Evolutionary conservation across 2,113 vertebrate genomes (phyloP), one percentile per base, ranked within the genome.

Genomic region (Arothron firmamentum): DNA sequence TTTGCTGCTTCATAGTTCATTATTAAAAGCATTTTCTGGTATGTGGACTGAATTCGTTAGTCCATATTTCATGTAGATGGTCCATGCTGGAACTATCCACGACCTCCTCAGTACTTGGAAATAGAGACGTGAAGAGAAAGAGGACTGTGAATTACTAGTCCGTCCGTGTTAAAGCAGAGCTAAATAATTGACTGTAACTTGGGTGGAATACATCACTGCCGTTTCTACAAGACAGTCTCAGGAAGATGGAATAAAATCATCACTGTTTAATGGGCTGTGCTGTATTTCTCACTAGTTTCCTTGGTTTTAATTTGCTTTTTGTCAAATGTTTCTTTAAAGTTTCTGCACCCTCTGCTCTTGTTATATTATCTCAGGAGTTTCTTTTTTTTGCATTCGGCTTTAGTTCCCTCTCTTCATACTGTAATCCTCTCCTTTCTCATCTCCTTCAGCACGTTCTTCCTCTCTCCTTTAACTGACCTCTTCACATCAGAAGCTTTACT

Each of bases 401-500:
- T 54, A 14, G 52, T 45, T 20, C 45, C 49, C 14, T 48, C 25
- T 20, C 41, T 52, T 52, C 21, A 34, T 13, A 42, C 18, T 21
- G 17, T 56, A 59, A 42, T 20, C 54, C 42, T 47, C 13, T 54
- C 25, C 19, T 67, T 11, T n/a, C 31, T 23, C 51, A 25, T 46
- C 1, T 43, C 51, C 43, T 16, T 15, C 18, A 17, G n/a, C 6
- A 8, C 10, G 15, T 17, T 56, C 20, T 10, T n/a, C 49, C 41
- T 16, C 47, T 56, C 2, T 38, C 49, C 59, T 49, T 64, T 48
- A 10, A 46, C 49, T 75, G 65, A 77, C 43, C 72, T 73, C 58
- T 70, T 75, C 72, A 66, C 68, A 57, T 66, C 11, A 52, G 59
- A 78, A 46, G 15, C 48, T 14, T 23, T 45, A 28, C 54, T 63